A percentile compares a stretch with the other conserved stretches of the same genome.
phyloP scores from a whole-genome alignment of 2,888 invertebrate species.

The Watsonalla cultraria region DNA sequence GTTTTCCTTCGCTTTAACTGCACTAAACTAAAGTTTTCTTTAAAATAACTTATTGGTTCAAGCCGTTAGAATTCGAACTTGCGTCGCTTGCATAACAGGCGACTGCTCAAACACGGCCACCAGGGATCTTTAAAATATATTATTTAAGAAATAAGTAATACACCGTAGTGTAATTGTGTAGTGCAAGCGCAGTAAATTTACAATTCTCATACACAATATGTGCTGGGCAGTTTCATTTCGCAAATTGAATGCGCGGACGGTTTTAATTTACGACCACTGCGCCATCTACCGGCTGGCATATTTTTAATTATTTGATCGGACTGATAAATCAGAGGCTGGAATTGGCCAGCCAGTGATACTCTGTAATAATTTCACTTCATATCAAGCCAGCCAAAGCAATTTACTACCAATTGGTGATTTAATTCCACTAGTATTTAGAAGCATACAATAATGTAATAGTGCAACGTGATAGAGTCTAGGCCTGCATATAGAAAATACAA shows the following conservation, averaged over 20 bases:
- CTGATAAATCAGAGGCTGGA: constrained; percentile 66
- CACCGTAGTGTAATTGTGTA: constrained; percentile 4
- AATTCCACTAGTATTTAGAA: too few species aligned
- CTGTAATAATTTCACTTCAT: constrained; percentile 64
- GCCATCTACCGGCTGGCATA: constrained; percentile 49
- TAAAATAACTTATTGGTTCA: too few species aligned
- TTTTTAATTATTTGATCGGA: constrained; percentile 77
- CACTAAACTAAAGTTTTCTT: too few species aligned
- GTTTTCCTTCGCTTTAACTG: too few species aligned
- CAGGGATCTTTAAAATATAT: not conserved
- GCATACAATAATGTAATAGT: too few species aligned
- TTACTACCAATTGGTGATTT: not conserved
- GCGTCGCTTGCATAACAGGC: too few species aligned
- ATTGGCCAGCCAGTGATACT: constrained; percentile 54
- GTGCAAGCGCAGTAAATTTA: constrained; percentile 17
- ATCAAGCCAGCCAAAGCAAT: constrained; percentile 50
- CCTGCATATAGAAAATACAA: too few species aligned
- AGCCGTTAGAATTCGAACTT: too few species aligned
- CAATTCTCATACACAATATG: constrained; percentile 34
- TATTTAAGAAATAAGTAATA: not conserved
- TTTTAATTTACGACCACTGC: constrained; percentile 45
- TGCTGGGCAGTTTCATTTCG: constrained; percentile 42
- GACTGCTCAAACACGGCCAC: too few species aligned
- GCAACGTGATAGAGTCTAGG: too few species aligned
- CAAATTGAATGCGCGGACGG: constrained; percentile 62